Evolutionary conservation across 2,797 vertebrate species (phyloP).

Genomic region (Danionella dracula): DNA sequence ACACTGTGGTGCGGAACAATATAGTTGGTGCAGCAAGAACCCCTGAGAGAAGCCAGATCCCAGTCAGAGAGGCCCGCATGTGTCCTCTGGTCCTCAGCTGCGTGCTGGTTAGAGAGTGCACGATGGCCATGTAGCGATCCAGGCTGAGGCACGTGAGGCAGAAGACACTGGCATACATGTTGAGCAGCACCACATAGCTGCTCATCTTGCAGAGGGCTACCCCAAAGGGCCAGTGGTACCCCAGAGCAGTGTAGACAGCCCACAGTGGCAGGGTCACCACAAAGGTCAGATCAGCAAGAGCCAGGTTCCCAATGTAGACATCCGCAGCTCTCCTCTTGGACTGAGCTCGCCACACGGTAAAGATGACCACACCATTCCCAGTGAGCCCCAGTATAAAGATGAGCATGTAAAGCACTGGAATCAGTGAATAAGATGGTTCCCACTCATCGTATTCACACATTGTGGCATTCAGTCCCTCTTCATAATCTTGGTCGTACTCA

Average conservation of each 20-base stretch:
- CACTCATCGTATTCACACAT: conserved; percentile 74
- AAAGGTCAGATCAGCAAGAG: conserved; percentile 84
- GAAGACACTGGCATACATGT: conserved; percentile 91
- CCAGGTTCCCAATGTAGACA: conserved; percentile 84
- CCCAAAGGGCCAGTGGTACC: conserved; percentile 89
- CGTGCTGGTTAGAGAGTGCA: conserved; percentile 74
- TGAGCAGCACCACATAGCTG: conserved; percentile 83
- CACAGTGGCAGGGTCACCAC: conserved; percentile 83
- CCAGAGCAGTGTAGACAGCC: conserved; percentile 85
- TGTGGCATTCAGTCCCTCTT: conserved; percentile 54
- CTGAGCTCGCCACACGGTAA: conserved; percentile 78
- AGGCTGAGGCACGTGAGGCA: conserved; percentile 87
- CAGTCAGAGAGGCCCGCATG: conserved; percentile 60
- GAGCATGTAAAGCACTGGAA: conserved; percentile 82
- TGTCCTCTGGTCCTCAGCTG: conserved; percentile 68
- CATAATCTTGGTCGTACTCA: conserved; percentile 59
- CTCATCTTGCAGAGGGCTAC: conserved; percentile 83
- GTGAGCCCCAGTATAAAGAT: conserved; percentile 83
- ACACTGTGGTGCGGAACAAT: conserved; percentile 74
- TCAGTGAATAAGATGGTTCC: conserved; percentile 72
- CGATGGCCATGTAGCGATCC: conserved; percentile 84
- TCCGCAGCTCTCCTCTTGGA: conserved; percentile 74
- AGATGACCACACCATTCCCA: conserved; percentile 84
- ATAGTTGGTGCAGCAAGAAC: conserved; percentile 78
- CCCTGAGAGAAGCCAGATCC: conserved; percentile 77